phyloP scores from a whole-genome alignment of 2,113 vertebrate species.

The Aptenodytes forsteri region DNA sequence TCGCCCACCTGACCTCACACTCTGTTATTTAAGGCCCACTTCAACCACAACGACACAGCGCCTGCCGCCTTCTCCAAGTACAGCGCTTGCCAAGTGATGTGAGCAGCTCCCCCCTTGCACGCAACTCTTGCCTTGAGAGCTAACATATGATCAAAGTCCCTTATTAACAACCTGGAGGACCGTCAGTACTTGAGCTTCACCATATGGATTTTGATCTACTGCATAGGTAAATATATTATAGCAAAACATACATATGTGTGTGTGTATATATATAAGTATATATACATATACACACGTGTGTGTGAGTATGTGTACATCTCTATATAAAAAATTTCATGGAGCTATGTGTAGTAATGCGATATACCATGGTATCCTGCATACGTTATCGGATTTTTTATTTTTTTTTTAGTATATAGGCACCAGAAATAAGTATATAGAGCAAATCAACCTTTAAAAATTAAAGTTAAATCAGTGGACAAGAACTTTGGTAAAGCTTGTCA shows the following conservation, averaged over 20 bases:
- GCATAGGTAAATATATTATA: slow-evolving; percentile 50
- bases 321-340: not conserved
- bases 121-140: not conserved
- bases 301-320: not conserved
- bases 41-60: not conserved
- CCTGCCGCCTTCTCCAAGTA: not conserved
- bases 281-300: not conserved
- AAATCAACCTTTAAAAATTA: slow-evolving; percentile 44
- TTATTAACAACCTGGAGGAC: not conserved
- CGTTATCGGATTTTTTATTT: not conserved
- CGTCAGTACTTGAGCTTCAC: not conserved
- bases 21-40: not conserved
- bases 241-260: not conserved
- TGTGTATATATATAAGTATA: not conserved
- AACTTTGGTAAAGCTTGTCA: slow-evolving; percentile 74
- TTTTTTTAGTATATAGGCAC: not conserved
- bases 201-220: slow-evolving; percentile 28
- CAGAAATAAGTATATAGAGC: slow-evolving; percentile 36
- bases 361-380: slow-evolving; percentile 1
- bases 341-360: not conserved
- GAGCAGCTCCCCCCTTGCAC: not conserved
- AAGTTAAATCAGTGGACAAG: slow-evolving; percentile 62
- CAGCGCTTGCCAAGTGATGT: not conserved
- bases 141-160: not conserved
- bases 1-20: rapidly evolving